These are phyloP conservation scores for Ichneumoninae sp. DNA, from an alignment of 2,888 invertebrate species.

Conservation along the genomic window DNA sequence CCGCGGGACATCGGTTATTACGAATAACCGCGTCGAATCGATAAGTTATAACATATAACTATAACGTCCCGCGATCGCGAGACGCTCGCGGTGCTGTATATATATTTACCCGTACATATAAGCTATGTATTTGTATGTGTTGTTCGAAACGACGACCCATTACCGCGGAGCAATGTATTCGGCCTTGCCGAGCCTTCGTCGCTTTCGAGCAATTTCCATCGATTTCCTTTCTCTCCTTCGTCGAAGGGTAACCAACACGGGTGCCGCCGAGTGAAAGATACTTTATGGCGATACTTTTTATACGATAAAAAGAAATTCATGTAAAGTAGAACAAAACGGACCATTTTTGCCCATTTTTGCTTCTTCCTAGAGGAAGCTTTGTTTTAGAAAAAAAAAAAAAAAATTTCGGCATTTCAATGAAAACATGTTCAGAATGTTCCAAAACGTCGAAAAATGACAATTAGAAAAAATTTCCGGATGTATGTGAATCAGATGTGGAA, in stretches of 20 bases:
- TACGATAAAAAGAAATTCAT: not conserved
- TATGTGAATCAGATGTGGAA: no score
- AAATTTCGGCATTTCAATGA: no score
- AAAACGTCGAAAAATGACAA: no score
- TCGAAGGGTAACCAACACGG: not conserved
- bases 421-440: no score
- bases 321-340: not conserved
- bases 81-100: not conserved
- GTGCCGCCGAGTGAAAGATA: not conserved
- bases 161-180: slow-evolving; percentile 9
- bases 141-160: not conserved
- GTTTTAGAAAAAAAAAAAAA: no score
- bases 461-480: no score
- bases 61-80: slow-evolving; percentile 1
- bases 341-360: not conserved
- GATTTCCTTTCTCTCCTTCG: not conserved
- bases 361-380: no score
- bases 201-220: not conserved
- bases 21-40: slow-evolving; percentile 44
- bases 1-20: slow-evolving; percentile 35
- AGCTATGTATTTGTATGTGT: not conserved
- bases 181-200: not conserved
- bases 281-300: not conserved
- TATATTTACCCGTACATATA: not conserved
- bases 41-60: slow-evolving; percentile 11